Percentiles rank a stretch among this genome's conserved stretches.
phyloP scores from a whole-genome alignment of 2,797 vertebrate species.

The Trachurus trachurus region DNA sequence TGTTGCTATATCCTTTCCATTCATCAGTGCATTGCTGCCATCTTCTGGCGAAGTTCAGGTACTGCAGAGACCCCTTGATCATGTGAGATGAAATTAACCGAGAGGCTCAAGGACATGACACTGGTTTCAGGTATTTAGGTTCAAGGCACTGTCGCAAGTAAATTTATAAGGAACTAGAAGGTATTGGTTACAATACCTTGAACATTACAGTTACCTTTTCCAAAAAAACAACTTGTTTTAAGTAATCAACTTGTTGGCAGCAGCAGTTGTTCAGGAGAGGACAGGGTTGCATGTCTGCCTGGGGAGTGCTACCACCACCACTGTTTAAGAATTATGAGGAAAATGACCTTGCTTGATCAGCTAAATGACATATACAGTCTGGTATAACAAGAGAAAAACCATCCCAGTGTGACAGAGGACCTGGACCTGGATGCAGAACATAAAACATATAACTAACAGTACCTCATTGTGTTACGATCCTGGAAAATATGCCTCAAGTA shows the following conservation, averaged over 20 bases:
- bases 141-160: no score
- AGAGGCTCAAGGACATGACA: neutral
- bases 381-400: neutral
- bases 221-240: neutral
- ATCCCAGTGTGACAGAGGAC: no score
- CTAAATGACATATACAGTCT: neutral
- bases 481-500: neutral
- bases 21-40: slow-evolving; percentile 50
- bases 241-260: neutral
- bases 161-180: neutral
- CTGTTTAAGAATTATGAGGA: neutral
- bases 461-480: neutral
- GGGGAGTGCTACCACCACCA: neutral
- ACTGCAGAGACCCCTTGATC: slow-evolving; percentile 23
- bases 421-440: no score
- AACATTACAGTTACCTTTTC: neutral
- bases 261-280: neutral
- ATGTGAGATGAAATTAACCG: no score
- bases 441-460: neutral
- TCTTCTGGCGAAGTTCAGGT: slow-evolving; percentile 34
- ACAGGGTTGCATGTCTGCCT: neutral
- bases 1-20: neutral
- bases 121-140: neutral
- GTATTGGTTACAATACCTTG: neutral
- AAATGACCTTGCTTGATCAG: neutral